Percentiles rank a stretch among this genome's conserved stretches.
Conservation (phyloP, 1,140 invertebrate species). For the Cotesia chilonis region DNA sequence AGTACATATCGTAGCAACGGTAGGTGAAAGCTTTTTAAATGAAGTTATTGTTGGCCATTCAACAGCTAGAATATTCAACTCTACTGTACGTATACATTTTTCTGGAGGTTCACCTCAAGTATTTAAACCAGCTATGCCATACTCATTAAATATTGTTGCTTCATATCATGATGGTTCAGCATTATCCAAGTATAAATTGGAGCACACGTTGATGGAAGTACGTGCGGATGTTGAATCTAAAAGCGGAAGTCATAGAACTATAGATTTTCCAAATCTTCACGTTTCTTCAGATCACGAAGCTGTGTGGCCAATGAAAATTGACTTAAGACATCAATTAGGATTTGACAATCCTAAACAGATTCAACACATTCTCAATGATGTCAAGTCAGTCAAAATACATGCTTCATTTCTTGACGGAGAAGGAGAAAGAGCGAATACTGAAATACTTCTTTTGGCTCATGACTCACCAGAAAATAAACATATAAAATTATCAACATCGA, state of each 20-base stretch:
- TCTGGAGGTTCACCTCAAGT: constrained; percentile 90
- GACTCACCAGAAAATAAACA: constrained; percentile 86
- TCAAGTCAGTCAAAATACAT: constrained; percentile 73
- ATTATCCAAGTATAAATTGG: constrained; percentile 68
- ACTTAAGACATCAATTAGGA: constrained; percentile 71
- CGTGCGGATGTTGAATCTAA: constrained; percentile 67
- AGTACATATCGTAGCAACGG: constrained; percentile 85
- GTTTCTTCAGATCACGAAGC: constrained; percentile 71
- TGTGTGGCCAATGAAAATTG: constrained; percentile 81
- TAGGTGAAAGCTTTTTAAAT: constrained; percentile 90
- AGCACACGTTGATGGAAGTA: constrained; percentile 70
- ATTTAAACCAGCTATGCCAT: constrained; percentile 93
- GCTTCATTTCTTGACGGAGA: constrained; percentile 77
- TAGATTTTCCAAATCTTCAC: constrained; percentile 67
- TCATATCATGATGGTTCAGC: constrained; percentile 83
- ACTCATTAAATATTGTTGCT: constrained; percentile 75
- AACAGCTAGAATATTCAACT: constrained; percentile 86
- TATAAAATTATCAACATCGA: constrained; percentile 88
- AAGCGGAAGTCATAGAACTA: constrained; percentile 66
- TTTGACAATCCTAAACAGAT: constrained; percentile 66
- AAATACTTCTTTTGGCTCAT: constrained; percentile 77
- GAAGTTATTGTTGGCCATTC: constrained; percentile 88
- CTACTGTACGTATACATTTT: constrained; percentile 81
- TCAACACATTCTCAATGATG: constrained; percentile 72
- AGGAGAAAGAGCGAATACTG: constrained; percentile 71